Evolutionary conservation across 2,113 vertebrate species (phyloP).

Genomic region (Chaenogobius annularis): DNA sequence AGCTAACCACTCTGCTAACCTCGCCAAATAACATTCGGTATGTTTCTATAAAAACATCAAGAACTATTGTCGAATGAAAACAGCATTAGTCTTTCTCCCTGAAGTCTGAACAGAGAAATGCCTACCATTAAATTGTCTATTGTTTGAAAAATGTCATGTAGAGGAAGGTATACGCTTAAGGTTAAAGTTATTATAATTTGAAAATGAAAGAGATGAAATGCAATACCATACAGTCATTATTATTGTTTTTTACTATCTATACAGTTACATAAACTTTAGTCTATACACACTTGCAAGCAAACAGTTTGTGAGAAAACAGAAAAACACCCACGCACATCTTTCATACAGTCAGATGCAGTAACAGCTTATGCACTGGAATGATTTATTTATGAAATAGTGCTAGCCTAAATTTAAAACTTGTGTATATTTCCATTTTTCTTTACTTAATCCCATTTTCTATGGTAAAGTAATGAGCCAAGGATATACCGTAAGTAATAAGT

Average conservation of each 20-base stretch:
- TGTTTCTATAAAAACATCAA: too few relatives aligned
- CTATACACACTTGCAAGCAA: constrained; percentile 16
- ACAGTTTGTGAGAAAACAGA: constrained; percentile 29
- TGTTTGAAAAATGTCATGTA: background rate
- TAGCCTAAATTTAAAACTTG: constrained; percentile 3
- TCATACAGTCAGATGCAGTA: constrained; percentile 23
- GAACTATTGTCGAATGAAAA: background rate
- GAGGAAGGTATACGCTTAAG: background rate
- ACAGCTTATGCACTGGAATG: constrained; percentile 12
- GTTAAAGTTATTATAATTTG: background rate
- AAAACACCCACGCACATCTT: constrained; percentile 32
- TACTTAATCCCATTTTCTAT: constrained; percentile 3
- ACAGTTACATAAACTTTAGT: background rate
- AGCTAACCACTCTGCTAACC: too few relatives aligned
- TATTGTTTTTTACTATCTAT: background rate
- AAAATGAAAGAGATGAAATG: background rate
- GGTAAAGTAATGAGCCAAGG: constrained; percentile 20
- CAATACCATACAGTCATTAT: background rate
- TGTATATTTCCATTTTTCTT: background rate
- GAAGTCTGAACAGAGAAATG: background rate
- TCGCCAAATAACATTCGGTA: too few relatives aligned
- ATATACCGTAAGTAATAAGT: background rate
- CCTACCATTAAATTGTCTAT: background rate
- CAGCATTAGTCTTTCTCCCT: background rate
- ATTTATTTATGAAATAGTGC: constrained; percentile 14